Evolutionary conservation across 1,140 invertebrate species (phyloP).

Genomic region (Drosophila neocordata): DNA sequence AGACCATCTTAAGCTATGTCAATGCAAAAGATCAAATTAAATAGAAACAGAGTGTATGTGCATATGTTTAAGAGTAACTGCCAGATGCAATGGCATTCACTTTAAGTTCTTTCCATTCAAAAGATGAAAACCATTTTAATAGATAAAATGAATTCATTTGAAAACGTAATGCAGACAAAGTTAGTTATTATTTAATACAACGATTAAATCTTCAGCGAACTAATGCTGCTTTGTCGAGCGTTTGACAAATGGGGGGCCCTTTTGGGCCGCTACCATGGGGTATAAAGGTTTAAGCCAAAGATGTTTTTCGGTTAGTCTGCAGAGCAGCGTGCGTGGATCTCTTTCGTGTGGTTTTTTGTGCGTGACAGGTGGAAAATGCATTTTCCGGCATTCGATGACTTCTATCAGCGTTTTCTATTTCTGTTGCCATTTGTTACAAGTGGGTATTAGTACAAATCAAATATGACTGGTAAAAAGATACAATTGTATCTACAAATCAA

Average conservation of each 20-base stretch:
- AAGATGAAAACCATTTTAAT: not conserved
- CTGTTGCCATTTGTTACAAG: slow-evolving; percentile 64
- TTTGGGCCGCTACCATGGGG: slow-evolving; percentile 23
- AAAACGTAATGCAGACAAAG: not conserved
- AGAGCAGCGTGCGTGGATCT: slow-evolving; percentile 51
- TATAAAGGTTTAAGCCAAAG: slow-evolving; percentile 61
- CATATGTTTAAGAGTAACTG: not conserved
- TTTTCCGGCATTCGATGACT: slow-evolving; percentile 64
- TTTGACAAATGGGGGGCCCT: slow-evolving; percentile 45
- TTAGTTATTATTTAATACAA: not conserved
- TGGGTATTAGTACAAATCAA: slow-evolving; percentile 48
- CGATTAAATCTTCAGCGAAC: slow-evolving; percentile 35
- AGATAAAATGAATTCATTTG: not conserved
- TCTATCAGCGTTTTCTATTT: slow-evolving; percentile 68
- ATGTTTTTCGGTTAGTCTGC: slow-evolving; percentile 52
- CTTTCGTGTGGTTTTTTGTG: slow-evolving; percentile 40
- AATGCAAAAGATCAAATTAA: slow-evolving; percentile 39
- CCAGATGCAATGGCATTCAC: not conserved
- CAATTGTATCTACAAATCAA: slow-evolving; percentile 52
- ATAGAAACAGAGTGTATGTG: slow-evolving; percentile 2
- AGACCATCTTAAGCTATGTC: slow-evolving; percentile 22
- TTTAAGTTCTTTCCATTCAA: not conserved
- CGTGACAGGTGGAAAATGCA: slow-evolving; percentile 57
- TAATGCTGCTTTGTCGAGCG: slow-evolving; percentile 44
- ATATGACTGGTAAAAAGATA: slow-evolving; percentile 20